Conservation (phyloP, 2,888 invertebrate species). For the Zaprionus lineosus region DNA sequence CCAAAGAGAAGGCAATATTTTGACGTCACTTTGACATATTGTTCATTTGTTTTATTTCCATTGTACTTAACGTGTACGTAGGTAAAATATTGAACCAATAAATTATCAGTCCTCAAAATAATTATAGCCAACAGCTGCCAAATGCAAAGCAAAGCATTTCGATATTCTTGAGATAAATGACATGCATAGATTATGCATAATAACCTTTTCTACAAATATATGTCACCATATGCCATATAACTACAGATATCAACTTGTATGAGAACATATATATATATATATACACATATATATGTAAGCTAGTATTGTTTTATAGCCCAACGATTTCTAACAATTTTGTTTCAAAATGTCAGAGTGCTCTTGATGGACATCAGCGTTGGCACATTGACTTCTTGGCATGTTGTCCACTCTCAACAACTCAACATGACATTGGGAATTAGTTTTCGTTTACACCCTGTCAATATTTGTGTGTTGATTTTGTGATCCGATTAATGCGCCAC, state of each 20-base stretch:
- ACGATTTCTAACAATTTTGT: too few species aligned
- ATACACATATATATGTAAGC: not conserved
- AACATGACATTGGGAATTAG: slow-evolving; percentile 47
- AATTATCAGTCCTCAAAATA: too few species aligned
- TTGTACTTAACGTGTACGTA: slow-evolving; percentile 45
- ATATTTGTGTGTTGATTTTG: slow-evolving; percentile 39
- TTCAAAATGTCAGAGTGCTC: not conserved
- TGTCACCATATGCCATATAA: too few species aligned
- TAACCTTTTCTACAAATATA: too few species aligned
- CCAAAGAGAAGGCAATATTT: slow-evolving; percentile 45
- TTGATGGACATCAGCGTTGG: slow-evolving; percentile 28
- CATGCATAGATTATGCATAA: too few species aligned
- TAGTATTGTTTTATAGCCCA: too few species aligned
- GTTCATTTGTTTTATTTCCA: slow-evolving; percentile 58
- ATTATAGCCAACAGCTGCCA: too few species aligned
- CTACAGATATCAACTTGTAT: too few species aligned
- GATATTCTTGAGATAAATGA: too few species aligned
- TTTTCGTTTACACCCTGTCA: slow-evolving; percentile 50
- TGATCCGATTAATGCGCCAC: slow-evolving; percentile 62
- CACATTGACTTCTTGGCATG: slow-evolving; percentile 24
- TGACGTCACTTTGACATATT: slow-evolving; percentile 71
- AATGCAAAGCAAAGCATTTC: not conserved
- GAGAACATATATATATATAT: not conserved
- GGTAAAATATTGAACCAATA: slow-evolving; percentile 49
- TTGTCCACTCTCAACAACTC: slow-evolving; percentile 9